Evolutionary conservation across 2,113 vertebrate species (phyloP), one percentile per base, ranked within the genome.

Genomic region (Cynopterus brachyotis): DNA sequence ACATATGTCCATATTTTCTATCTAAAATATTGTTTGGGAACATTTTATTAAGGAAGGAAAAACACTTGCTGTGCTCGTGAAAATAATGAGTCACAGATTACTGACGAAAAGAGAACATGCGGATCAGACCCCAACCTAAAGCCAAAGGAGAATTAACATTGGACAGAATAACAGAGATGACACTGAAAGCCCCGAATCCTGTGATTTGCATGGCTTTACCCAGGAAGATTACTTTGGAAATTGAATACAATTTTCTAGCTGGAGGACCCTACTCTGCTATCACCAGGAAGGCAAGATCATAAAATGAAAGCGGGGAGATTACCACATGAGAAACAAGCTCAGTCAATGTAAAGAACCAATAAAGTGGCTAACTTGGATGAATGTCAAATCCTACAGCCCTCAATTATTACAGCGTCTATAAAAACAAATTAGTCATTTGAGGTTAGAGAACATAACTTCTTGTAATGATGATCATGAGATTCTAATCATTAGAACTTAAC

Each of bases 391-490:
- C 76, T n/a, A 82, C 35, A 85, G 87, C 66, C 47, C 67, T 76
- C 45, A 42, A 60, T 83, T 83, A 93, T 55, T 80, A 69, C 19
- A 69, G 66, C 30, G 53, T 93, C 97, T 90, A 80, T 79, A 91
- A 90, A 87, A 92, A 84, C 59, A 96, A 95, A 87, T 37, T 50
- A 92, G 70, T 92, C 90, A 92, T 87, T 60, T 78, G 76, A 72
- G 66, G 67, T 87, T 42, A 88, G 15, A 93, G 60, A 85, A 89
- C 78, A 64, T 66, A 92, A 9, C 32, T 62, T 93, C 91, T 80
- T 95, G 0, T 78, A 94, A 96, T 95, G 89, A 95, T 70, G 57
- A 93, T 89, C 45, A 94, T 17, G 92, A 95, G 95, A 96, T 50
- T 92, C 59, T 96, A 80, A 97, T 90, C 80, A 47, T 88, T 26